Percentiles rank a stretch among this genome's conserved stretches.
These are phyloP conservation scores for Parus major DNA, from an alignment of 2,113 vertebrate genomes.

Conservation along the genomic window DNA sequence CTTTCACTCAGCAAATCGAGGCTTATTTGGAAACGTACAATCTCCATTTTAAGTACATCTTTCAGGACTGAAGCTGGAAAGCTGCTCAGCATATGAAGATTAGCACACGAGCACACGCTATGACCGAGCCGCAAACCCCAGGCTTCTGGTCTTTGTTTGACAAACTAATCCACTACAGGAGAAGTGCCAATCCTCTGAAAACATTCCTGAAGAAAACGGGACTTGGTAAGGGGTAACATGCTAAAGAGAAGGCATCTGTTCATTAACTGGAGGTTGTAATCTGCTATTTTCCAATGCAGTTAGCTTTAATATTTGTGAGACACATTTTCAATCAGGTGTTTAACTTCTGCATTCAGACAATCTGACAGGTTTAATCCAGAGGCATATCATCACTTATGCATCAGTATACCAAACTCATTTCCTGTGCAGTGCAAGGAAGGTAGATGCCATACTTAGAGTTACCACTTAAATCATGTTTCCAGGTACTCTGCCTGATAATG, in stretches of 20 bases:
- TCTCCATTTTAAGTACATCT: constrained; percentile 1
- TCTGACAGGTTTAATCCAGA: constrained; percentile 11
- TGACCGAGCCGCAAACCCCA: background rate
- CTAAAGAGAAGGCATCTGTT: background rate
- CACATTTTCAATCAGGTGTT: constrained; percentile 23
- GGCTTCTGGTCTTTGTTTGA: background rate
- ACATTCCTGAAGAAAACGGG: background rate
- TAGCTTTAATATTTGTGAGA: constrained; percentile 43
- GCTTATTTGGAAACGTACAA: background rate
- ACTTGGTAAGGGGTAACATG: background rate
- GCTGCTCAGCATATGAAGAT: constrained; percentile 14
- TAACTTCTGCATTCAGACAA: constrained; percentile 37
- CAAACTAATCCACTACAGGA: background rate
- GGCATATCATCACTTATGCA: background rate
- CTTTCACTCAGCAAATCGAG: background rate
- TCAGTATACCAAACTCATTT: constrained; percentile 10
- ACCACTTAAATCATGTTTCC: background rate
- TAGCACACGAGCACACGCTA: fast-evolving
- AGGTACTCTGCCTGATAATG: background rate
- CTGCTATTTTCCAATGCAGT: background rate
- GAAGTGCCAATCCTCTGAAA: background rate
- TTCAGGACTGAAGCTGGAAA: constrained; percentile 2
- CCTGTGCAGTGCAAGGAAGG: background rate
- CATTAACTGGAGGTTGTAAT: constrained; percentile 6
- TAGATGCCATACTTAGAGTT: background rate